phyloP scores from a whole-genome alignment of 2,113 vertebrate genomes.

The Ammodytes marinus region DNA sequence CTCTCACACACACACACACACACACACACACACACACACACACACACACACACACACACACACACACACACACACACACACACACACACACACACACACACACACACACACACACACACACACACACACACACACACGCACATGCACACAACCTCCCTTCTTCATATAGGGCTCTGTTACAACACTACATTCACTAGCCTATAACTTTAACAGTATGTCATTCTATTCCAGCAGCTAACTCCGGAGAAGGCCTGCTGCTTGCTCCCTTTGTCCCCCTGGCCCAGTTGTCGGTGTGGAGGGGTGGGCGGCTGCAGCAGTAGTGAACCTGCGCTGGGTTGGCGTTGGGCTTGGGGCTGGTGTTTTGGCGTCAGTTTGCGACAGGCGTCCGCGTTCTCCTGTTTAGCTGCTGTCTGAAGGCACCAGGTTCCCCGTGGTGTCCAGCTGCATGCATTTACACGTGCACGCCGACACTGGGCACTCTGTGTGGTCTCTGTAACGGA shows the following conservation, averaged over 20 bases:
- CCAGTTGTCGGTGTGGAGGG: constrained; percentile 25
- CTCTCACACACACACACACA: too few species aligned
- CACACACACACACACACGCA: too few species aligned
- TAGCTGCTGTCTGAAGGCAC: constrained; percentile 93
- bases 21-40: constrained; percentile 15
- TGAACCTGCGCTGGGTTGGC: constrained; percentile 24
- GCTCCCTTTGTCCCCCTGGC: constrained; percentile 18
- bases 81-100: too few species aligned
- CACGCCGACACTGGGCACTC: constrained; percentile 98
- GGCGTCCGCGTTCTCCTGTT: constrained; percentile 59
- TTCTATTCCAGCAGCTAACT: constrained; percentile 42
- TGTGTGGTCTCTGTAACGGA: constrained; percentile 90
- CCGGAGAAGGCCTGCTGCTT: constrained; percentile 30
- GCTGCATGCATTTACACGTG: constrained; percentile 98
- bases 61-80: background rate
- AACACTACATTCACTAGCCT: constrained; percentile 65
- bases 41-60: background rate
- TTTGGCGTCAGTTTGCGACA: constrained; percentile 37
- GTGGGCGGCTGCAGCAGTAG: constrained; percentile 14
- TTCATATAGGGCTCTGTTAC: constrained; percentile 51
- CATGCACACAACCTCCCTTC: constrained; percentile 63
- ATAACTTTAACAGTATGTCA: constrained; percentile 34
- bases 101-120: too few species aligned
- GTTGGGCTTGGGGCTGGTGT: constrained; percentile 34
- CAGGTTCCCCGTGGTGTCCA: constrained; percentile 98